Evolutionary conservation across 2,888 invertebrate species (phyloP), one percentile per base, ranked within the genome.

Genomic region (Sarcophaga rosellei): DNA sequence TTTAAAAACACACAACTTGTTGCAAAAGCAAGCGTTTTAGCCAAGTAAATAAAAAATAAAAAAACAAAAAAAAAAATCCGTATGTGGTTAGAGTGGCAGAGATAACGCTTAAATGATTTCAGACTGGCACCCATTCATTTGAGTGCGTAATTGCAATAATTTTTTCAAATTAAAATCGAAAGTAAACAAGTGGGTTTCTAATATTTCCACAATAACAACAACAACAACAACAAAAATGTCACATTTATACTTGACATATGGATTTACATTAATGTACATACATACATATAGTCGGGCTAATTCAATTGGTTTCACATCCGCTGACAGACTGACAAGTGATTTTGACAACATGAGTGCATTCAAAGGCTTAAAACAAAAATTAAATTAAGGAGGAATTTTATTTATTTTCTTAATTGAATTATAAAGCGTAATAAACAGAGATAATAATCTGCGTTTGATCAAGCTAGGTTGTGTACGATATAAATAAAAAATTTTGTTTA

Each of bases 161-260:
- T 61, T 21, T n/a, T 15, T 57, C 61, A 72, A 84, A 79, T 79
- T 79, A 79, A 84, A 84, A 79, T 79, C 69, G 84, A 84, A 84
- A 84, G 79, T 84, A 45, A 79, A 79, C 84, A 23, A 75, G 79
- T 79, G 69, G 69, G 84, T 75, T 79, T 81, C 72, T 66, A 69
- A 44, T 63, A 61, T n/a, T 17, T 35, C 11, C 4, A 61, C 35
- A 61, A 70, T 59, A 23, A 17, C 44, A 53, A 4, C 12, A 53
- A 53, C 4, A 53, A 15, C 4, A 17, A 15, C 11, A 47, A 15
- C 47, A 47, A 35, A 35, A 35, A 35, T 35, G 35, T 35, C 35
- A 35, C 25, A 3, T 66, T 61, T 65, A 47, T 76, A 76, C n/a
- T 35, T 59, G 57, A 25, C 21, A 45, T 70, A 17, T 62, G 53